Base-by-base conservation (phyloP, 2,888 invertebrate species). In the Leuctra nigra region DNA sequence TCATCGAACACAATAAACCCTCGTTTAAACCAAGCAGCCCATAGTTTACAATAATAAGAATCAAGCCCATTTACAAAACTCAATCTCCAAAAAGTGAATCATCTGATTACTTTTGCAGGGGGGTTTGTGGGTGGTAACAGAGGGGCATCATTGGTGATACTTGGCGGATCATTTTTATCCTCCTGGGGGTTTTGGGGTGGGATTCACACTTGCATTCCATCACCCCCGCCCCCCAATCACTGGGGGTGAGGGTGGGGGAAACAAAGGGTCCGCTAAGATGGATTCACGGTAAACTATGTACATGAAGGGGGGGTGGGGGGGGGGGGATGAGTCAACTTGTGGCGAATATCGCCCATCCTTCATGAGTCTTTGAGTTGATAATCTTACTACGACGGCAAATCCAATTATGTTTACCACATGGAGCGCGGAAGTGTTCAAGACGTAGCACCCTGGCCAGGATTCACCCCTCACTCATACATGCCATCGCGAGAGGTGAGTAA, bases 81-180 rank as follows among this genome's bases (percentile, higher is more conserved):
- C 50, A 41, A 39, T 41, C 58, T 16, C 48, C 54, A 54, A 59
- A 59, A 59, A 59, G 59, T 59, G 59, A 56, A 57, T 59, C 59
- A 59, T 59, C 59, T 59, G 53, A 59, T 59, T 59, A 54, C 41
- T 29, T 14, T 29, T 11, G 38, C 18, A 22, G 14, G 20, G 33
- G 25, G 29, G 13, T 7, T 11, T 18, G n/a, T 11, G 44, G 25
- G 25, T 20, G 23, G 22, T 6, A 47, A 29, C 18, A 9, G 44
- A 18, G 46, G 25, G 29, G 25, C 29, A 24, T 33, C 33, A 50
- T 50, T 50, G 50, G 50, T 50, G 50, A 50, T 50, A 50, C 33
- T 52, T 29, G 50, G 23, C 29, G 55, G 54, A 55, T 58, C 55
- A 58, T 58, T 54, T 56, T 55, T 36, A 50, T 25, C 44, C 52